phyloP scores from a whole-genome alignment of 2,888 invertebrate species.

The Diachrysia chrysitis region DNA sequence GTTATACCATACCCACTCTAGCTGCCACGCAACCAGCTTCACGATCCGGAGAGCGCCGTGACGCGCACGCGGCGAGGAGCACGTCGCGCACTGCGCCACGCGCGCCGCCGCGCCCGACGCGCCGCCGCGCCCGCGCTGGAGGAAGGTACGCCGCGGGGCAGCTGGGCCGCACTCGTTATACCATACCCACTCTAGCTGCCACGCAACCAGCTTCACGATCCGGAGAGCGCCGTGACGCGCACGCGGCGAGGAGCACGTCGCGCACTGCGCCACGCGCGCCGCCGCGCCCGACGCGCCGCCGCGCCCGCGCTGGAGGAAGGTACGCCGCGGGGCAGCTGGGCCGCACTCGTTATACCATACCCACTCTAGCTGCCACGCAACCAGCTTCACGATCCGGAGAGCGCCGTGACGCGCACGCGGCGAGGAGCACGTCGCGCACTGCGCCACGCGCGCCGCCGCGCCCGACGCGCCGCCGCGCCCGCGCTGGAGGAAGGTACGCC shows the following conservation, averaged over 20 bases:
- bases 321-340: constrained; percentile 41
- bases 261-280: constrained; percentile 92
- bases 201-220: constrained; percentile 95
- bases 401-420: constrained; percentile 94
- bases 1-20: no score
- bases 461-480: constrained; percentile 91
- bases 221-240: constrained; percentile 93
- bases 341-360: no score
- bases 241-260: constrained; percentile 91
- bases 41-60: constrained; percentile 93
- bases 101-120: constrained; percentile 92
- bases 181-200: no score
- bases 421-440: constrained; percentile 90
- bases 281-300: constrained; percentile 92
- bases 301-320: constrained; percentile 85
- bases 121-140: constrained; percentile 87
- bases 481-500: constrained; percentile 80
- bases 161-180: no score
- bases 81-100: constrained; percentile 91
- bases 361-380: constrained; percentile 95
- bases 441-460: constrained; percentile 92
- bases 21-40: constrained; percentile 95
- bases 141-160: constrained; percentile 72
- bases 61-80: constrained; percentile 93
- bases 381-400: constrained; percentile 94